A percentile compares a stretch with the other conserved stretches of the same genome.
Evolutionary conservation across 2,113 vertebrate genomes (phyloP).

Genomic region (Scophthalmus maximus): DNA sequence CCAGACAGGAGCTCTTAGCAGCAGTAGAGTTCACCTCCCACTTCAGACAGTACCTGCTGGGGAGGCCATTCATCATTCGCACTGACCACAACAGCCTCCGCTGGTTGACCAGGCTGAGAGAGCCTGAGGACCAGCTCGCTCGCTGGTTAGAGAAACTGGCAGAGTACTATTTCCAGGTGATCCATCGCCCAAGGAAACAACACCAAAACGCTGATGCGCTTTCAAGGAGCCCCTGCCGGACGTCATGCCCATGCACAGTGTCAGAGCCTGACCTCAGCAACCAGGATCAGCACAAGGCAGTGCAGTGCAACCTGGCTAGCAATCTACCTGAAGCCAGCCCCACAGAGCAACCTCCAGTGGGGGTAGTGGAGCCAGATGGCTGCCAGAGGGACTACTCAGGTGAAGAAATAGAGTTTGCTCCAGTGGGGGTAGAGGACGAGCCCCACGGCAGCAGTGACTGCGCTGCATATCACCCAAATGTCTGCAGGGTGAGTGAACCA

Average conservation of each 20-base stretch:
- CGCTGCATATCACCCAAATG: background rate
- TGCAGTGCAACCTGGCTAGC: background rate
- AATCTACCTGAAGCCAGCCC: rapidly evolving
- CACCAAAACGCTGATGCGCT: slow-evolving; percentile 26
- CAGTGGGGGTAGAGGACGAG: no score
- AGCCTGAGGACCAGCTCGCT: no score
- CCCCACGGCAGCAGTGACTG: no score
- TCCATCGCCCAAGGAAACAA: background rate
- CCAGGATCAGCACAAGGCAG: background rate
- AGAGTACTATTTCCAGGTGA: slow-evolving; percentile 18
- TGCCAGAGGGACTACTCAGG: no score
- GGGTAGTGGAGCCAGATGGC: background rate
- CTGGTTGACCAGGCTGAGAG: no score
- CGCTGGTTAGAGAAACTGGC: slow-evolving; percentile 29
- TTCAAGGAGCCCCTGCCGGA: slow-evolving; percentile 13
- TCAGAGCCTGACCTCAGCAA: background rate
- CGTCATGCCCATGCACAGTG: background rate
- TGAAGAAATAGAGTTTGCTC: no score
- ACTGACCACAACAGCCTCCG: no score
- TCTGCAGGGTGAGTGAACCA: background rate
- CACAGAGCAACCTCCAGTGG: background rate
- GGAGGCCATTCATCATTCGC: background rate
- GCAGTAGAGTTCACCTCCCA: no score
- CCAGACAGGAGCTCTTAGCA: background rate
- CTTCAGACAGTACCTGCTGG: background rate